These are phyloP conservation scores for Folsomia candida DNA, from an alignment of 2,888 invertebrate species.

Conservation along the genomic window DNA sequence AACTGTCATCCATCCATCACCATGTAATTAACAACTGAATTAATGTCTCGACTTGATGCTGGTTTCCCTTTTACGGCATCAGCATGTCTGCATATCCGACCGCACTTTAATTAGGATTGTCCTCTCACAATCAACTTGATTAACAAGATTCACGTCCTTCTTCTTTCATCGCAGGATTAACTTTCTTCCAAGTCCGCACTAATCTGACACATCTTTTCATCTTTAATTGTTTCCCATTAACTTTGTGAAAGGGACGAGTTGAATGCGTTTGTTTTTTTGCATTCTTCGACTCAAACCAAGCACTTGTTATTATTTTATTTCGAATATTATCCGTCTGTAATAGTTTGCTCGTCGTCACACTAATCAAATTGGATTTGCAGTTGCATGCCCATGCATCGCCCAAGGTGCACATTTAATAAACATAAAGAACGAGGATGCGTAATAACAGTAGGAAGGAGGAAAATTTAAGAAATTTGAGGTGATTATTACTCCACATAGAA, in stretches of 20 bases:
- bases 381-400: too few relatives aligned
- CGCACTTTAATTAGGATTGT: neutral
- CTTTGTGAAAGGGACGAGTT: neutral
- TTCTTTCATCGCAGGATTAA: neutral
- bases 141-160: neutral
- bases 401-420: too few relatives aligned
- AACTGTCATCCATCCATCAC: too few relatives aligned
- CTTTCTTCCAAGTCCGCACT: conserved; percentile 18
- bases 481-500: neutral
- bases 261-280: neutral
- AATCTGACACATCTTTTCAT: conserved; percentile 6
- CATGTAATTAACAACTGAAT: neutral
- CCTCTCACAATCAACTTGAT: conserved; percentile 1
- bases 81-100: too few relatives aligned
- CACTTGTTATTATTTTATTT: too few relatives aligned
- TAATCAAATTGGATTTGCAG: too few relatives aligned
- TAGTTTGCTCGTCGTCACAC: too few relatives aligned
- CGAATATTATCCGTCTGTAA: too few relatives aligned
- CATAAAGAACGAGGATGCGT: too few relatives aligned
- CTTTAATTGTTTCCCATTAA: conserved; percentile 2
- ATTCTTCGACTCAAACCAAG: too few relatives aligned
- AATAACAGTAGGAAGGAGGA: neutral
- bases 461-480: neutral
- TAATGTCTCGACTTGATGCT: conserved; percentile 1
- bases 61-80: neutral